These are phyloP conservation scores for Loripinus fragilis DNA, from an alignment of 2,888 invertebrate species.

Conservation along the genomic window DNA sequence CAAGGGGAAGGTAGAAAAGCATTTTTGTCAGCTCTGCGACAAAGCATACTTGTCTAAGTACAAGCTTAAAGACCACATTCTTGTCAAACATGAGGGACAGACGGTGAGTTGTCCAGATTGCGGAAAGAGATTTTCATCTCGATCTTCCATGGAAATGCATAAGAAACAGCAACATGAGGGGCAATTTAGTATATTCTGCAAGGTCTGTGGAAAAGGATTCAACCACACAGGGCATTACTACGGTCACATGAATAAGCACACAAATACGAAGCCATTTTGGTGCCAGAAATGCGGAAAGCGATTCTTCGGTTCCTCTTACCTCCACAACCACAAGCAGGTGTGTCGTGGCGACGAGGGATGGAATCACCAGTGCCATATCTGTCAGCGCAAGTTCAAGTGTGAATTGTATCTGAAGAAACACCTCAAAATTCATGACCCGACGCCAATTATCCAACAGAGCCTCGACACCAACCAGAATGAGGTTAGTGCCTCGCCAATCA, in stretches of 20 bases:
- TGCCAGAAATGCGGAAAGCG: slow-evolving; percentile 60
- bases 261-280: slow-evolving; percentile 60
- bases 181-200: slow-evolving; percentile 57
- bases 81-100: slow-evolving; percentile 59
- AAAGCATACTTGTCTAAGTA: slow-evolving; percentile 60
- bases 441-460: slow-evolving; percentile 28
- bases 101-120: slow-evolving; percentile 59
- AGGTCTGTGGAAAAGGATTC: slow-evolving; percentile 55
- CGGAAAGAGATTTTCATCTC: slow-evolving; percentile 53
- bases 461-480: slow-evolving; percentile 4
- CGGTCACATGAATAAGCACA: slow-evolving; percentile 62
- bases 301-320: slow-evolving; percentile 57
- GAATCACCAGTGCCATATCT: slow-evolving; percentile 43
- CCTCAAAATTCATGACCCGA: slow-evolving; percentile 54
- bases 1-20: slow-evolving; percentile 59
- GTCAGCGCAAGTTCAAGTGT: slow-evolving; percentile 57
- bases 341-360: slow-evolving; percentile 52
- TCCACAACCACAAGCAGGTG: slow-evolving; percentile 60
- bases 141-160: slow-evolving; percentile 61
- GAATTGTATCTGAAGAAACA: slow-evolving; percentile 60
- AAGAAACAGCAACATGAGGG: slow-evolving; percentile 61
- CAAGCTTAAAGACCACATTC: slow-evolving; percentile 57
- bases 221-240: slow-evolving; percentile 61
- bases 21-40: slow-evolving; percentile 58
- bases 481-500: not conserved